These are phyloP conservation scores for Myotis davidii DNA, from an alignment of 2,113 vertebrate genomes.

Conservation along the genomic window DNA sequence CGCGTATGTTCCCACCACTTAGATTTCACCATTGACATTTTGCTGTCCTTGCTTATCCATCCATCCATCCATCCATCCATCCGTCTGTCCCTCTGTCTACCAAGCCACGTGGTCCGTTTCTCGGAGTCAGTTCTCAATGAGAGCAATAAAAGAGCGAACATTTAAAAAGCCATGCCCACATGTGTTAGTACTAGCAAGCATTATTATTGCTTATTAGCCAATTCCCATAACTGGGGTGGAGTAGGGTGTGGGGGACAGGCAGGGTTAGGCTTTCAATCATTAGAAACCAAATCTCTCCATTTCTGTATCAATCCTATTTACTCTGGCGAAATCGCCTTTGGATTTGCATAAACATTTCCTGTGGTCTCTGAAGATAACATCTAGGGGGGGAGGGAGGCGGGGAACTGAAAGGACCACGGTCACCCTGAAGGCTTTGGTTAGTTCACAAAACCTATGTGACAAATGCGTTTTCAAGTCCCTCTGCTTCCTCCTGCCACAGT, in stretches of 20 bases:
- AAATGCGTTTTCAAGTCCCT: background rate
- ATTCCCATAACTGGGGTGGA: background rate
- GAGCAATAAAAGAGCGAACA: background rate
- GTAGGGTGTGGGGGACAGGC: background rate
- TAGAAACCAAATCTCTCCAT: constrained; percentile 48
- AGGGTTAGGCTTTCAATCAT: background rate
- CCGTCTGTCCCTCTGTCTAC: background rate
- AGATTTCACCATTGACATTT: background rate
- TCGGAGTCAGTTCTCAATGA: background rate
- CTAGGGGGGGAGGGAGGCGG: background rate
- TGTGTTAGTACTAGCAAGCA: background rate
- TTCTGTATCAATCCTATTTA: constrained; percentile 33
- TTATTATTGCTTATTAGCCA: background rate
- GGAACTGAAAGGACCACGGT: background rate
- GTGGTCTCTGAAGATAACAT: constrained; percentile 66
- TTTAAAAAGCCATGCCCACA: background rate
- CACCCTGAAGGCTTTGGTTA: background rate
- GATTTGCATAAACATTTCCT: constrained; percentile 68
- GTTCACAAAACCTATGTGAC: constrained; percentile 52
- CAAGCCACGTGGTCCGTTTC: background rate
- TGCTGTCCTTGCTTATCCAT: background rate
- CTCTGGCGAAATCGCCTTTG: constrained; percentile 57
- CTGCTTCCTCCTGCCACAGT: background rate
- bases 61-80: background rate
- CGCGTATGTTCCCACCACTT: background rate